phyloP scores from a whole-genome alignment of 2,797 vertebrate species.

The Centropyge bicolor region DNA sequence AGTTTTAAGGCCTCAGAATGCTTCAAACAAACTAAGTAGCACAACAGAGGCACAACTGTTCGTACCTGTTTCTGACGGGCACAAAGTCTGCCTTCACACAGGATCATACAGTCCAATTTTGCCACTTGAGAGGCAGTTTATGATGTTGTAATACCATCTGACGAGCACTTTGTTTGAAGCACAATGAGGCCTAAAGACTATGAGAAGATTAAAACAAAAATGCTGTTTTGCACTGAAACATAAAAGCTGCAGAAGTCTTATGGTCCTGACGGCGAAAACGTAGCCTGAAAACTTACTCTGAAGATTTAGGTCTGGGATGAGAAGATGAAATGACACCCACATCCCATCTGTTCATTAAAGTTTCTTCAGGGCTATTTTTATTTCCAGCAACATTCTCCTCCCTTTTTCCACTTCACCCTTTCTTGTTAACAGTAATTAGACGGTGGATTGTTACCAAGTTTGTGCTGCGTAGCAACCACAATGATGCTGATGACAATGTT shows the following conservation, averaged over 20 bases:
- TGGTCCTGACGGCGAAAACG: background rate
- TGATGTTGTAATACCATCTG: background rate
- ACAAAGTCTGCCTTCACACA: background rate
- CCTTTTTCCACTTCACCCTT: background rate
- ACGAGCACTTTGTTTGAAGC: background rate
- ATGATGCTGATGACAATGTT: background rate
- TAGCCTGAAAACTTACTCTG: background rate
- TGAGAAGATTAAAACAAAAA: background rate
- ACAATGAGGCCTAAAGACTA: background rate
- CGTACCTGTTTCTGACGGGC: background rate
- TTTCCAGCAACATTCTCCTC: background rate
- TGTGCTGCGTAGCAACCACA: conserved; percentile 22
- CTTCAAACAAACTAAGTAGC: background rate
- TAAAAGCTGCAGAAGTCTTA: background rate
- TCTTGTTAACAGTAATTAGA: conserved; percentile 11
- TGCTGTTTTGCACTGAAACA: conserved; percentile 13
- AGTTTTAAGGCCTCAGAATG: background rate
- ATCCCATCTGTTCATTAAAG: background rate
- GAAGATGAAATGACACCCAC: background rate
- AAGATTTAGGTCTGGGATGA: background rate
- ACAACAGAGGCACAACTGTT: background rate
- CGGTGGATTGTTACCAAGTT: conserved; percentile 3
- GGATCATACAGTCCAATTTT: background rate
- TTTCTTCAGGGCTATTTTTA: conserved; percentile 4
- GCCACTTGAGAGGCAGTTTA: background rate